These are phyloP conservation scores for Podarcis muralis DNA, from an alignment of 2,113 vertebrate species.

Conservation along the genomic window DNA sequence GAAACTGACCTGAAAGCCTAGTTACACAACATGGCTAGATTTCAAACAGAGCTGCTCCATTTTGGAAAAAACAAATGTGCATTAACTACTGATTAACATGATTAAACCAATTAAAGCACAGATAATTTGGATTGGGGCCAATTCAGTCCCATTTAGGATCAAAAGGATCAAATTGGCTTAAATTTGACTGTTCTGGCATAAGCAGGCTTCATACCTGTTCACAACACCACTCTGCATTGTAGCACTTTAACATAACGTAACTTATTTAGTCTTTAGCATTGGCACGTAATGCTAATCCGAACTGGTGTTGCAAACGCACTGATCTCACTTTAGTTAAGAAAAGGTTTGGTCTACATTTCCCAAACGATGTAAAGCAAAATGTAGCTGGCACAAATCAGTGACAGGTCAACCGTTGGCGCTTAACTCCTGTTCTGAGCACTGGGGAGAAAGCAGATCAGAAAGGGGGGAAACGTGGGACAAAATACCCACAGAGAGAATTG, in stretches of 20 bases:
- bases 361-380: not conserved
- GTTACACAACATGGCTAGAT: conserved; percentile 65
- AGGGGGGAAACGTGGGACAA: no score
- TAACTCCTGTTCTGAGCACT: not conserved
- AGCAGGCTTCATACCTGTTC: not conserved
- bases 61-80: conserved; percentile 79
- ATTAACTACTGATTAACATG: conserved; percentile 79
- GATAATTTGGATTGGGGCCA: not conserved
- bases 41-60: conserved; percentile 77
- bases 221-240: conserved; percentile 75
- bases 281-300: conserved; percentile 73
- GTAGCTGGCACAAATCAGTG: not conserved
- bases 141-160: not conserved
- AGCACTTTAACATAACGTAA: conserved; percentile 84
- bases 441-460: not conserved
- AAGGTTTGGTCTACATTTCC: conserved; percentile 28
- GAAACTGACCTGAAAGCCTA: conserved; percentile 62
- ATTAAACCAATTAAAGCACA: not conserved
- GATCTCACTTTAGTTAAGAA: conserved; percentile 78
- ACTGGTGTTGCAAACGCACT: conserved; percentile 74
- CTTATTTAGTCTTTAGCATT: conserved; percentile 79
- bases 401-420: not conserved
- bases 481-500: no score
- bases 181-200: not conserved
- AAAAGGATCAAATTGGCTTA: not conserved